phyloP scores from a whole-genome alignment of 2,888 invertebrate genomes.

The Operophtera brumata region DNA sequence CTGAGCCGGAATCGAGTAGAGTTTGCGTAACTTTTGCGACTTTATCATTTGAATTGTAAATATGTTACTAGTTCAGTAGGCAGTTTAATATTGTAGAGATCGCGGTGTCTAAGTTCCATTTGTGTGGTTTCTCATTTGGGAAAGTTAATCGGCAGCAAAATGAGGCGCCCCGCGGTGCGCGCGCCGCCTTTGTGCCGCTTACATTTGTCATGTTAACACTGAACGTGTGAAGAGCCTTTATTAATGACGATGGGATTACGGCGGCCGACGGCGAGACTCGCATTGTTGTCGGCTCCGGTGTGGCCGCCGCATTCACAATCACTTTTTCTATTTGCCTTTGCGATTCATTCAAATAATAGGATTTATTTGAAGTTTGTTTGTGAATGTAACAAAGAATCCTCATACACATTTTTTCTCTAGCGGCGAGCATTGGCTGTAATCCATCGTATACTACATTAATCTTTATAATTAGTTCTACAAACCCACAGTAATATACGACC shows the following conservation, averaged over 20 bases:
- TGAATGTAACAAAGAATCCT: constrained; percentile 36
- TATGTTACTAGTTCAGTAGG: not conserved
- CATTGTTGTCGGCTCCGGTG: constrained; percentile 57
- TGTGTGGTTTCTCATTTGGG: constrained; percentile 38
- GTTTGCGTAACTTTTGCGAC: constrained; percentile 27
- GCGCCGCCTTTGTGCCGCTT: constrained; percentile 52
- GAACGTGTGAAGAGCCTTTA: constrained; percentile 75
- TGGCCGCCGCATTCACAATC: constrained; percentile 52
- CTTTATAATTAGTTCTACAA: constrained; percentile 17
- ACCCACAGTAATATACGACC: constrained; percentile 24
- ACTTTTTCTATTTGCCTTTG: constrained; percentile 55
- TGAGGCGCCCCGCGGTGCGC: constrained; percentile 57
- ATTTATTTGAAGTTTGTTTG: constrained; percentile 43
- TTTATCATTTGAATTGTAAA: constrained; percentile 14
- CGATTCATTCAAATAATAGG: constrained; percentile 55
- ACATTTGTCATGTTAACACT: constrained; percentile 79
- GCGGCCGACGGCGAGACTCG: constrained; percentile 47
- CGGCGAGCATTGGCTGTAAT: constrained; percentile 11
- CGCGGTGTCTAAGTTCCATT: constrained; percentile 9
- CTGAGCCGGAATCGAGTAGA: constrained; percentile 31
- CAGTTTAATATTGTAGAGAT: not conserved
- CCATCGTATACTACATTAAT: constrained; percentile 16
- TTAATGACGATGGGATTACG: constrained; percentile 74
- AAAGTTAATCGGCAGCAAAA: constrained; percentile 55
- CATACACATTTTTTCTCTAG: constrained; percentile 12